Evolutionary conservation across 2,888 invertebrate genomes (phyloP).

Genomic region (Watsonalla binaria): DNA sequence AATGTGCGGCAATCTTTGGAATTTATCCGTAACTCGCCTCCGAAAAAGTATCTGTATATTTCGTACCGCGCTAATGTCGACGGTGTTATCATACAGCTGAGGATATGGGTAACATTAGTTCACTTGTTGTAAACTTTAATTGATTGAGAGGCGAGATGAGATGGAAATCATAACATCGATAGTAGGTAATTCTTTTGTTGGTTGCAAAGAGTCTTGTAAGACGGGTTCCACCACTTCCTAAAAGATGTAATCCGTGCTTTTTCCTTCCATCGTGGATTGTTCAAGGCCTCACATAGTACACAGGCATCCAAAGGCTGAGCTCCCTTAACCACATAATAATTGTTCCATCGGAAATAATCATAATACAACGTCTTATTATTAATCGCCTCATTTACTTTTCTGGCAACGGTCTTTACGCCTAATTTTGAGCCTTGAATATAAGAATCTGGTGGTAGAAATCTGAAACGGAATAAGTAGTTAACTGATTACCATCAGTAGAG

Average conservation of each 20-base stretch:
- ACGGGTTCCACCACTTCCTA: slow-evolving; percentile 56
- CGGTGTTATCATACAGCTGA: no score
- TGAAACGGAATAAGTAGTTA: slow-evolving; percentile 15
- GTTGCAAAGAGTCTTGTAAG: slow-evolving; percentile 9
- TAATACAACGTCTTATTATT: slow-evolving; percentile 34
- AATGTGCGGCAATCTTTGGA: no score
- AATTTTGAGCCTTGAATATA: slow-evolving; percentile 38
- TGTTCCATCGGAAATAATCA: slow-evolving; percentile 53
- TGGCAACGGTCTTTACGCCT: slow-evolving; percentile 33
- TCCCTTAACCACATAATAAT: slow-evolving; percentile 40
- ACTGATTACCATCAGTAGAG: no score
- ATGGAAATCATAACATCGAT: background rate
- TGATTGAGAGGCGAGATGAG: no score
- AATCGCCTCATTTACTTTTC: slow-evolving; percentile 37
- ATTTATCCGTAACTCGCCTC: no score
- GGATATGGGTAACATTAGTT: no score
- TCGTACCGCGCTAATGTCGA: no score
- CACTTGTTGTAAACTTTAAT: no score
- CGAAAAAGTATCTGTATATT: no score
- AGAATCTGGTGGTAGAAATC: slow-evolving; percentile 48
- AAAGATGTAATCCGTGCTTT: slow-evolving; percentile 27
- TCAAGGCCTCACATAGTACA: slow-evolving; percentile 39
- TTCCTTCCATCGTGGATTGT: slow-evolving; percentile 32
- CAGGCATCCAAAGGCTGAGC: slow-evolving; percentile 40
- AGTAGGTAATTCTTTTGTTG: background rate